A percentile compares a stretch with the other conserved stretches of the same genome.
Evolutionary conservation across 1,140 invertebrate species (phyloP).

Genomic region (Amphibalanus amphitrite): DNA sequence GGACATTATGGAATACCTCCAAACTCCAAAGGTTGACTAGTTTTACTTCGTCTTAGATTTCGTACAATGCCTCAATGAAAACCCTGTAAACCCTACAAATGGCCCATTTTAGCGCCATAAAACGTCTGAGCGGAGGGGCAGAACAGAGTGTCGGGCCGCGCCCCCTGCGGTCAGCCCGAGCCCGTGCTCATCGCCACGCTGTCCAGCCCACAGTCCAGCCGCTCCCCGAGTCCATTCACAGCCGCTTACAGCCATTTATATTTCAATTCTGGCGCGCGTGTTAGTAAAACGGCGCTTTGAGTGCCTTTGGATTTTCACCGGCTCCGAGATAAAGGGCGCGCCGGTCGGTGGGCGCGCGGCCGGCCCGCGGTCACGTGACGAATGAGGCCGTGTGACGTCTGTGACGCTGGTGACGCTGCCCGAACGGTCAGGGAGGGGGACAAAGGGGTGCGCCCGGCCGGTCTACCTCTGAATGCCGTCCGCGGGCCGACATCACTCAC

Average conservation of each 20-base stretch:
- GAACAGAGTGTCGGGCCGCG: no score
- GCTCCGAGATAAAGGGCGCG: neutral
- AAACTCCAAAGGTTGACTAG: no score
- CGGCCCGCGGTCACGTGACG: neutral
- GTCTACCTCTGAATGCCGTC: neutral
- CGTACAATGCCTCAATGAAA: no score
- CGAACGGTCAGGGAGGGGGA: no score
- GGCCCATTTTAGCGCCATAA: conserved; percentile 7
- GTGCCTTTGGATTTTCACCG: neutral
- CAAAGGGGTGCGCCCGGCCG: neutral
- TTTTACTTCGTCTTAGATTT: conserved; percentile 2
- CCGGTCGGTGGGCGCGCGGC: neutral
- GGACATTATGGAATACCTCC: no score
- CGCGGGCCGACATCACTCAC: neutral
- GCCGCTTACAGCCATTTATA: neutral
- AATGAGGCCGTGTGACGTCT: neutral
- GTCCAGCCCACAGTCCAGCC: neutral
- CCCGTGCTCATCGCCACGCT: neutral
- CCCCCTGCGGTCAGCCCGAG: no score
- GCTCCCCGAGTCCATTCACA: neutral
- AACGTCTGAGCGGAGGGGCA: conserved; percentile 6
- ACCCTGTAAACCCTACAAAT: neutral
- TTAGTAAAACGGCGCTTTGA: neutral
- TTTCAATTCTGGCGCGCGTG: neutral
- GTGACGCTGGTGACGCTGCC: no score